phyloP scores from a whole-genome alignment of 2,113 vertebrate genomes.

The Gorilla gorilla region DNA sequence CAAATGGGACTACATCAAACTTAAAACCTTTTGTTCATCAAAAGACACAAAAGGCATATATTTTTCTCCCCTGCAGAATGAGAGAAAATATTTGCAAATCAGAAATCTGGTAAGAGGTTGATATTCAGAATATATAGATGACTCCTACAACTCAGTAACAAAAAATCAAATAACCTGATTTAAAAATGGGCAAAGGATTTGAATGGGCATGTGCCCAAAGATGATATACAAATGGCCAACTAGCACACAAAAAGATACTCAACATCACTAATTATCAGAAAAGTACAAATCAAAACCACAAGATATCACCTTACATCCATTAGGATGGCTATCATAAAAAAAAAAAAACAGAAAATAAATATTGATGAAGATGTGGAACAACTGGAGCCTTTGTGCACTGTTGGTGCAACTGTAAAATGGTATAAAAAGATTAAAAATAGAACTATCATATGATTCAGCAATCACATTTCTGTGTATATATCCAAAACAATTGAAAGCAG shows the following conservation, averaged over 20 bases:
- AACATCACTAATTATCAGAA: background rate
- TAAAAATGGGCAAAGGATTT: background rate
- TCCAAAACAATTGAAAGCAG: background rate
- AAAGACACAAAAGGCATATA: background rate
- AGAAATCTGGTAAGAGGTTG: background rate
- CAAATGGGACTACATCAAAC: background rate
- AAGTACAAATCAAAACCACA: slow-evolving; percentile 27
- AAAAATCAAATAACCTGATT: background rate
- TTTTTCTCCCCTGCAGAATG: background rate
- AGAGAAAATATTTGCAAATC: background rate
- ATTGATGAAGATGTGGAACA: background rate
- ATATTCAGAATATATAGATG: background rate
- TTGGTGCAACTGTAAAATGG: background rate
- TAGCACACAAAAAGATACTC: background rate
- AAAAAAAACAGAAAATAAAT: background rate
- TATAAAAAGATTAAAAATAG: background rate
- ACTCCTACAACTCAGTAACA: background rate
- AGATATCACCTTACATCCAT: background rate
- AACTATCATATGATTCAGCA: background rate
- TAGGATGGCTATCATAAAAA: background rate
- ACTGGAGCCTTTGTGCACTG: background rate
- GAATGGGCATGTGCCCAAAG: background rate
- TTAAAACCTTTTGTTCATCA: background rate
- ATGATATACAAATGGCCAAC: background rate
- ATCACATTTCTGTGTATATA: background rate